These are phyloP conservation scores for Taenaris catops DNA, from an alignment of 2,888 invertebrate genomes.

Conservation along the genomic window DNA sequence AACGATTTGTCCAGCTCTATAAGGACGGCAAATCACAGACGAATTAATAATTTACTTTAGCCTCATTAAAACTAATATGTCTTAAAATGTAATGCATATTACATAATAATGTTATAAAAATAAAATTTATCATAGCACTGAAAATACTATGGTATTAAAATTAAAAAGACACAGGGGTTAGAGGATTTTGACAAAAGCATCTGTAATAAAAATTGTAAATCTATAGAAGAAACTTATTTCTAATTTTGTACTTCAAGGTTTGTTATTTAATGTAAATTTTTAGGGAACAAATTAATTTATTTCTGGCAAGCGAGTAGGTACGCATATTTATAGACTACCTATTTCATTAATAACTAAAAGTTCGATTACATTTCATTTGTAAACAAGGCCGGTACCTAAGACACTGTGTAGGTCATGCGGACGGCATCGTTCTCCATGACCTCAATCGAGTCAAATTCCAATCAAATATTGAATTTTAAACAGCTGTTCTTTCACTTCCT, in stretches of 20 bases:
- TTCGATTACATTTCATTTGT: slow-evolving; percentile 39
- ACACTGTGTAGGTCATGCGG: slow-evolving; percentile 63
- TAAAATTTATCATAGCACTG: slow-evolving; percentile 7
- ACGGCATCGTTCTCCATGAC: slow-evolving; percentile 47
- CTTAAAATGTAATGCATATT: slow-evolving; percentile 3
- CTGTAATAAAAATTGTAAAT: slow-evolving; percentile 16
- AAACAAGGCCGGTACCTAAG: slow-evolving; percentile 59
- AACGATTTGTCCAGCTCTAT: slow-evolving; percentile 31
- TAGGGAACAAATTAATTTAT: slow-evolving; percentile 17
- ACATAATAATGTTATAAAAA: background rate
- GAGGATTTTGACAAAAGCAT: slow-evolving; percentile 3
- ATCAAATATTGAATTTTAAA: slow-evolving; percentile 43
- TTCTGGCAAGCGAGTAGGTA: slow-evolving; percentile 28
- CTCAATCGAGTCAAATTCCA: slow-evolving; percentile 68
- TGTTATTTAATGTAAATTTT: slow-evolving; percentile 18
- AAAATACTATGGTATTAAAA: slow-evolving; percentile 9
- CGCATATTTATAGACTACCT: slow-evolving; percentile 11
- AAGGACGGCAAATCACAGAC: slow-evolving; percentile 34
- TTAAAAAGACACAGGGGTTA: background rate
- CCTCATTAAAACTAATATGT: slow-evolving; percentile 29
- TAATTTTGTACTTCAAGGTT: slow-evolving; percentile 60
- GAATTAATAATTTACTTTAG: slow-evolving; percentile 32
- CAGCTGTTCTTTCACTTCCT: slow-evolving; percentile 39
- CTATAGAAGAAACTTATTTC: slow-evolving; percentile 23
- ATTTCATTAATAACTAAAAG: slow-evolving; percentile 31